A percentile compares a stretch with the other conserved stretches of the same genome.
Conservation (phyloP, 2,113 vertebrate species). For the Anser cygnoides region DNA sequence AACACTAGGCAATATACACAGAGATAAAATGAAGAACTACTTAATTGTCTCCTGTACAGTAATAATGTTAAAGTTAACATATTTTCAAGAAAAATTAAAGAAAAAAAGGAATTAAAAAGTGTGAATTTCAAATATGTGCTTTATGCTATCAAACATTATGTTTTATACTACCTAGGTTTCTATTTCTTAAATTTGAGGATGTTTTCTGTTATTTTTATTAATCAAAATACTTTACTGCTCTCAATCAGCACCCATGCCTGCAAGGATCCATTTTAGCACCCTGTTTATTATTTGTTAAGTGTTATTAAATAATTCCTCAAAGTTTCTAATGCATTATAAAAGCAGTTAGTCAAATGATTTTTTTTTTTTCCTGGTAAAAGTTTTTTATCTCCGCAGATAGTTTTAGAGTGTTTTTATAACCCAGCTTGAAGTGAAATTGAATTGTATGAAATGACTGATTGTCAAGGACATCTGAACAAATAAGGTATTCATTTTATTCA, state of each 20-base stretch:
- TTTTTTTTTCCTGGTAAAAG: not conserved
- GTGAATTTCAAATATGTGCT: not conserved
- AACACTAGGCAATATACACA: not conserved
- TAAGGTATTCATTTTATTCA: conserved; percentile 67
- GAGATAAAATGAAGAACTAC: not conserved
- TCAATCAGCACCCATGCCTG: not conserved
- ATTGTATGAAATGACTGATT: conserved; percentile 67
- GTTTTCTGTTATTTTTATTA: not conserved
- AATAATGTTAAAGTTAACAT: not conserved
- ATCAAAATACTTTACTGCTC: conserved; percentile 3
- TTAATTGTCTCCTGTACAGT: not conserved
- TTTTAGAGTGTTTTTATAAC: conserved; percentile 69
- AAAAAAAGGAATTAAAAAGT: not conserved
- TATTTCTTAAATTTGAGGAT: conserved; percentile 1
- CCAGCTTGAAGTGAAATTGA: conserved; percentile 64
- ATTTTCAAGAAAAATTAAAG: not conserved
- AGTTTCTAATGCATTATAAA: conserved; percentile 31
- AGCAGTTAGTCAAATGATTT: conserved; percentile 49
- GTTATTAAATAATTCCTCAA: conserved; percentile 54
- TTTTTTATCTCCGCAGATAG: conserved; percentile 58
- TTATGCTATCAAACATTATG: not conserved
- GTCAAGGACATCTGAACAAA: conserved; percentile 69
- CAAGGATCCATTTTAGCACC: not conserved
- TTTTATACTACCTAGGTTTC: not conserved
- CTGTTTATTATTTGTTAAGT: conserved; percentile 52